phyloP scores from a whole-genome alignment of 2,797 vertebrate species.

The Erpetoichthys calabaricus region DNA sequence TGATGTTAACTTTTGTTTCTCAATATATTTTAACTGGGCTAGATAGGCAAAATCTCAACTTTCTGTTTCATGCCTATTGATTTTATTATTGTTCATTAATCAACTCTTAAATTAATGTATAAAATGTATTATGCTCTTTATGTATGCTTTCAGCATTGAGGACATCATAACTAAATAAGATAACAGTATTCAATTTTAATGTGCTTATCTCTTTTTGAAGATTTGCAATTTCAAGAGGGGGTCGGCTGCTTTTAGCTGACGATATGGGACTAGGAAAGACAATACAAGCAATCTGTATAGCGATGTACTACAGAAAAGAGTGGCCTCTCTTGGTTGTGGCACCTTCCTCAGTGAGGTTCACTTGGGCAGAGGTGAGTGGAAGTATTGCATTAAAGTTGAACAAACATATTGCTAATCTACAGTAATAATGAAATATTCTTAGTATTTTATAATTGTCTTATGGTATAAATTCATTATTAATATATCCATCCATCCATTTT shows the following conservation, averaged over 20 bases:
- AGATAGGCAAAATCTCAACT: too few relatives aligned
- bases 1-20: too few relatives aligned
- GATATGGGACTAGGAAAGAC: slow-evolving; percentile 98
- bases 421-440: background rate
- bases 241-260: slow-evolving; percentile 86
- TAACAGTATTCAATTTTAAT: background rate
- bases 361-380: slow-evolving; percentile 80
- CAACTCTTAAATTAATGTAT: too few relatives aligned
- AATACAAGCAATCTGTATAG: slow-evolving; percentile 92
- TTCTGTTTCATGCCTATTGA: too few relatives aligned
- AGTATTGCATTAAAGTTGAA: background rate
- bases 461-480: background rate
- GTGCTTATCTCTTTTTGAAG: slow-evolving; percentile 34
- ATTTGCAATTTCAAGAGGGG: slow-evolving; percentile 71
- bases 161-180: too few relatives aligned
- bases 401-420: background rate
- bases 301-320: slow-evolving; percentile 78
- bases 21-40: too few relatives aligned
- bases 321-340: slow-evolving; percentile 87
- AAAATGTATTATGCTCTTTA: too few relatives aligned
- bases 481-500: too few relatives aligned
- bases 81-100: too few relatives aligned
- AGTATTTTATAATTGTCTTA: background rate
- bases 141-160: too few relatives aligned
- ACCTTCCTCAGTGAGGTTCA: slow-evolving; percentile 87